Conservation (phyloP, 1,140 invertebrate genomes). For the Panagrolaimus sp. region DNA sequence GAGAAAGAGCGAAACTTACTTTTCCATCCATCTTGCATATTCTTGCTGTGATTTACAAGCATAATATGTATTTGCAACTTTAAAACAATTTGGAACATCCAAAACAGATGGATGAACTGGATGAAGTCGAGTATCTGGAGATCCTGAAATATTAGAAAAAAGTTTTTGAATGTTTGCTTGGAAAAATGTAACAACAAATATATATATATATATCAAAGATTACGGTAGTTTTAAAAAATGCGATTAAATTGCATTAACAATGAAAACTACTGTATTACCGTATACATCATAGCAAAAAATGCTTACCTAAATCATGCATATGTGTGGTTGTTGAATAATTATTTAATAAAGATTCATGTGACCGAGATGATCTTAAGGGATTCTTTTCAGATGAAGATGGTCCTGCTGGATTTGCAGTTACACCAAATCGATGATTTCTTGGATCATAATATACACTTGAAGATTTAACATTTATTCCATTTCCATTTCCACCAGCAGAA, state of each 20-base stretch:
- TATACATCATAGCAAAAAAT: background rate
- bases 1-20: constrained; percentile 37
- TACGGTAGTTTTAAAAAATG: no score
- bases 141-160: constrained; percentile 31
- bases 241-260: no score
- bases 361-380: constrained; percentile 35
- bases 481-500: background rate
- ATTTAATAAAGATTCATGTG: constrained; percentile 38
- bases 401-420: constrained; percentile 20
- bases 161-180: background rate
- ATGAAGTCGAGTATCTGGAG: constrained; percentile 42
- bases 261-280: background rate
- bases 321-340: constrained; percentile 31
- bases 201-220: no score
- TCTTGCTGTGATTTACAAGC: constrained; percentile 46
- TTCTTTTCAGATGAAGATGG: constrained; percentile 22
- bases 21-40: constrained; percentile 51
- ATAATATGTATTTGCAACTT: constrained; percentile 48
- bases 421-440: constrained; percentile 18
- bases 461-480: background rate
- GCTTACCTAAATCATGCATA: constrained; percentile 43
- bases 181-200: background rate
- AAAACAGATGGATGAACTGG: constrained; percentile 54
- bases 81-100: constrained; percentile 53
- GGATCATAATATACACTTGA: constrained; percentile 23